These are phyloP conservation scores for Clarias pachynema DNA, from an alignment of 2,797 vertebrate species.

Conservation along the genomic window DNA sequence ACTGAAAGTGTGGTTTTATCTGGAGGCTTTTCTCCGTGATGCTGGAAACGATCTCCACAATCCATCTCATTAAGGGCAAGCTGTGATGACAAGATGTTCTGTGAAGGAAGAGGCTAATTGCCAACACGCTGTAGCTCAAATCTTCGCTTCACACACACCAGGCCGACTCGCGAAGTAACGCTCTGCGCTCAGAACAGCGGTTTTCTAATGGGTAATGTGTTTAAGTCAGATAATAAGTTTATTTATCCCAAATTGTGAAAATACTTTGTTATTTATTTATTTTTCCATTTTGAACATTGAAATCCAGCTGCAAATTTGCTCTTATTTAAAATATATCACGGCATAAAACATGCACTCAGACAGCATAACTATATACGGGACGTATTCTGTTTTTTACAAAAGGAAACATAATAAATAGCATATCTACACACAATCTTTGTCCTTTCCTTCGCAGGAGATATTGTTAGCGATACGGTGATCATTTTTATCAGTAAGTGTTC, in stretches of 20 bases:
- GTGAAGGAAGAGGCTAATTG: constrained; percentile 54
- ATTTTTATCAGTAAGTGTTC: constrained; percentile 43
- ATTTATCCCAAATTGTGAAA: constrained; percentile 19
- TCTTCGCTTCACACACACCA: constrained; percentile 42
- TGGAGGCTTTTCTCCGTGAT: constrained; percentile 37
- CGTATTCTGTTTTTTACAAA: constrained; percentile 6
- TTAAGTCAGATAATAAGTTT: constrained; percentile 22
- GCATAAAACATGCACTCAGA: background rate
- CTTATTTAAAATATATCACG: background rate
- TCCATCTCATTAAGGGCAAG: constrained; percentile 51
- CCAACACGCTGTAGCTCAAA: constrained; percentile 50
- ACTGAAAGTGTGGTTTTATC: constrained; percentile 31
- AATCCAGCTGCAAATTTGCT: background rate
- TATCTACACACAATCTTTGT: constrained; percentile 60
- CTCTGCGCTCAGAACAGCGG: constrained; percentile 2
- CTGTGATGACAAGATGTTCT: constrained; percentile 57
- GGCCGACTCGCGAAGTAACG: constrained; percentile 35
- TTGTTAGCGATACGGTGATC: constrained; percentile 39
- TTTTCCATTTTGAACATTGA: background rate
- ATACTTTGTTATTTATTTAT: constrained; percentile 1
- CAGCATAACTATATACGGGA: background rate
- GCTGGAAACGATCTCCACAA: constrained; percentile 48
- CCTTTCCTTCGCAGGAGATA: constrained; percentile 45
- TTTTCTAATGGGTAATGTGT: constrained; percentile 25
- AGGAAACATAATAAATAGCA: constrained; percentile 49